phyloP scores from a whole-genome alignment of 2,888 invertebrate genomes.

The Nephrotoma appendiculata region DNA sequence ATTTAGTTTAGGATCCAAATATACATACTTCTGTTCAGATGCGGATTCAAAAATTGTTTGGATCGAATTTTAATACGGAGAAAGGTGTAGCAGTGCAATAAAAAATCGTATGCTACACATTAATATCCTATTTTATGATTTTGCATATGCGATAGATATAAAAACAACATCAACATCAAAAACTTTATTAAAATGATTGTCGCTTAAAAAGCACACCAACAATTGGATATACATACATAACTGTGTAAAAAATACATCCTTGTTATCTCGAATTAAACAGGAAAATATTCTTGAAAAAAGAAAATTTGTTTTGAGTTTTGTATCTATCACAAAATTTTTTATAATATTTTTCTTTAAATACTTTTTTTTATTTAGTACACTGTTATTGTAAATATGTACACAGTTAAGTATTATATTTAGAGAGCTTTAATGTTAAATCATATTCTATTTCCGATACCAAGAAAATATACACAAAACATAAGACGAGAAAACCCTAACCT shows the following conservation, averaged over 20 bases:
- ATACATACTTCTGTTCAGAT: not conserved
- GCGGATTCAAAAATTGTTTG: not conserved
- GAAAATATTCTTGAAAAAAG: not conserved
- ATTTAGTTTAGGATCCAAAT: not conserved
- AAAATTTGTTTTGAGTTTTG: not conserved
- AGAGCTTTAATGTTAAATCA: not conserved
- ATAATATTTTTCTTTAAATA: not conserved
- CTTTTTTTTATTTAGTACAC: not conserved
- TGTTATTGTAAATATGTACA: not conserved
- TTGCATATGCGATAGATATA: not conserved
- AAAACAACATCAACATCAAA: not conserved
- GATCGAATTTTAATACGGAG: not conserved
- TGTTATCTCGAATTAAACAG: not conserved
- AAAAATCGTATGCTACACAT: not conserved
- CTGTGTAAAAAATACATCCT: not conserved
- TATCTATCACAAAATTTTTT: not conserved
- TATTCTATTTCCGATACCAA: not conserved
- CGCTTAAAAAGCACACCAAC: not conserved
- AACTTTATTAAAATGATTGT: not conserved
- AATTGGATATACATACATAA: not conserved
- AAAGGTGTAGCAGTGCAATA: no score
- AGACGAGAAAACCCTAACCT: not conserved
- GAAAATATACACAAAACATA: not conserved
- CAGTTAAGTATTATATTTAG: not conserved
- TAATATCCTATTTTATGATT: not conserved